Base-by-base conservation (phyloP, 2,113 vertebrate species). In the Riparia riparia region DNA sequence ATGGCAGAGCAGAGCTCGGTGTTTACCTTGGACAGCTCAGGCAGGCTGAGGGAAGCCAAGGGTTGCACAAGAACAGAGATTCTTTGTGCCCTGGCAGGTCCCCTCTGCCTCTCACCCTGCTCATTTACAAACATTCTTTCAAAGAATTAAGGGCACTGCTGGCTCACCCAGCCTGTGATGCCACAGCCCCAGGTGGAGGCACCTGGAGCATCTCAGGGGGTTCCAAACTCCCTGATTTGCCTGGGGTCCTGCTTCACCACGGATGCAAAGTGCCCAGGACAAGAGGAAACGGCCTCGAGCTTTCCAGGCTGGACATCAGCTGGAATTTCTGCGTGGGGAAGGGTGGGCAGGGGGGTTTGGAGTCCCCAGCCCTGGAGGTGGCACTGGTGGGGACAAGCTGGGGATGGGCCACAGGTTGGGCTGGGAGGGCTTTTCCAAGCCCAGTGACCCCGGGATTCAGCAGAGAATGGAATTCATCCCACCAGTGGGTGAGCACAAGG, bases 1-100 rank as follows among this genome's bases (percentile, higher is more conserved):
- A 18, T 20, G 81, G 91, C 90, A 42, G 5, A 54, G 34, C 74
- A 64, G 56, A 19, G 60, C 34, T 9, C 7, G 0, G 3, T 92
- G 91, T 94, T 97, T 94, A 84, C 96, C 95, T 93, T 94, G 94
- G 90, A 92, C 92, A 96, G 92, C 95, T 86, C 96, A 95, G 82
- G 18, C 18, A 11, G 18, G 68, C 17, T 8, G 10, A 31, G 86
- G 72, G 34, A n/a, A 82, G 81, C 28, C 16, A 6, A n/a, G 83
- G 1, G 16, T 6, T 34, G 77, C 78, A 60, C 50, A 11, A 70
- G 94, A 93, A 97, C 95, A 96, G 97, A 70, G 90, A 68, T 34
- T 26, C 96, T 91, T 88, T 93, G 91, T 94, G 93, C 74, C 83
- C 94, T 51, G 6, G 39, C 84, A 53, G 83, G 41, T 88, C 93